These are phyloP conservation scores for Hydractinia symbiolongicarpus DNA, from an alignment of 30 jellyfish, hydroid and myxozoan genomes.

Conservation along the genomic window DNA sequence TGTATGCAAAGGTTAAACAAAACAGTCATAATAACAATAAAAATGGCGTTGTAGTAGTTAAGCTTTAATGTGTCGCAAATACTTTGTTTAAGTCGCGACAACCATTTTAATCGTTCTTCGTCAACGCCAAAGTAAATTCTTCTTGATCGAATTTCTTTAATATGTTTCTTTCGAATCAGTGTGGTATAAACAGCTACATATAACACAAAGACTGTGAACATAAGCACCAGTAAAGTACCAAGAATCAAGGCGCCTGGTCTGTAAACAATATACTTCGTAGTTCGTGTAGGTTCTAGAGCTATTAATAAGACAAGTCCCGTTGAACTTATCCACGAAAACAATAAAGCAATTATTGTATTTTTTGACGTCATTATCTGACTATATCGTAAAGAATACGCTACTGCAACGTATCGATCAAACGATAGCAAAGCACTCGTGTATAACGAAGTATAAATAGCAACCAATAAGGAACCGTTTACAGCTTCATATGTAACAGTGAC, in stretches of 20 bases:
- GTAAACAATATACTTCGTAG: not conserved
- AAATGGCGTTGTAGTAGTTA: not conserved
- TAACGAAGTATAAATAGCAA: not conserved
- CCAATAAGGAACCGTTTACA: not conserved
- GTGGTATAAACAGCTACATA: conserved; percentile 13
- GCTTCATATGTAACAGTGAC: not conserved
- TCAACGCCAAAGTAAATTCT: conserved; percentile 1
- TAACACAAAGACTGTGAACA: not conserved
- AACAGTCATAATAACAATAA: not conserved
- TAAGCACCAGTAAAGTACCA: not conserved
- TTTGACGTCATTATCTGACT: not conserved
- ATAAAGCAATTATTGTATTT: not conserved
- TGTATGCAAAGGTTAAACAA: not conserved
- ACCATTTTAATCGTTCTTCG: not conserved
- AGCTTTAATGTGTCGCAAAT: not conserved
- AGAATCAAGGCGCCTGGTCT: not conserved
- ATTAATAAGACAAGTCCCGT: not conserved
- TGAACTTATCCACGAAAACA: not conserved
- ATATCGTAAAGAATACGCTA: not conserved
- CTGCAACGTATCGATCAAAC: conserved; percentile 11
- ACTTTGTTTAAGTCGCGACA: conserved; percentile 6
- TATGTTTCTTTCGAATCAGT: not conserved
- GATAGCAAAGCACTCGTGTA: not conserved
- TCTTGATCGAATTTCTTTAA: not conserved
- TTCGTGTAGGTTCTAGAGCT: not conserved